phyloP scores from a whole-genome alignment of 2,113 vertebrate genomes.

The Siphamia tubifer region DNA sequence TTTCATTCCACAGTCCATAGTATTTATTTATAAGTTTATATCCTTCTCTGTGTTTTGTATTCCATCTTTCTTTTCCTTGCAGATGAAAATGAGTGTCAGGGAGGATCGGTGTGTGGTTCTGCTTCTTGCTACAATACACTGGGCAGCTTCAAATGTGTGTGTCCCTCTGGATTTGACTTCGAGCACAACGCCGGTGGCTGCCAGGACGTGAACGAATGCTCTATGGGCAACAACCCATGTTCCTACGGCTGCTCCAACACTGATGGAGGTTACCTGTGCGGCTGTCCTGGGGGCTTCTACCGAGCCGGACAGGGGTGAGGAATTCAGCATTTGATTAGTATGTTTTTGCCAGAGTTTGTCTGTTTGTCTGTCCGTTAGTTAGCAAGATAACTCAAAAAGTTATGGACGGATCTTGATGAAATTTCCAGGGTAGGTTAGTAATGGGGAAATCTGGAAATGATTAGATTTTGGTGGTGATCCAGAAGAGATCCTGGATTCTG shows the following conservation, averaged over 20 bases:
- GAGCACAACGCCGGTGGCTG: conserved; percentile 84
- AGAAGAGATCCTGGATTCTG: too few relatives aligned
- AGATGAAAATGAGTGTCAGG: conserved; percentile 94
- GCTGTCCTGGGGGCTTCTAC: conserved; percentile 91
- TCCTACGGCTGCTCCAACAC: conserved; percentile 94
- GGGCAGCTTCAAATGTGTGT: conserved; percentile 93
- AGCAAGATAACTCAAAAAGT: too few relatives aligned
- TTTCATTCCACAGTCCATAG: too few relatives aligned
- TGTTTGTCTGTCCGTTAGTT: too few relatives aligned
- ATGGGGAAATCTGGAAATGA: too few relatives aligned
- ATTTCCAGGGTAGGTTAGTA: too few relatives aligned
- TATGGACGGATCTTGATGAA: too few relatives aligned
- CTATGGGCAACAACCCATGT: conserved; percentile 81
- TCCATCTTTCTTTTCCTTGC: neutral
- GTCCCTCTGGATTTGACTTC: conserved; percentile 91
- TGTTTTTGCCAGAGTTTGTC: too few relatives aligned
- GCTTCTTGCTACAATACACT: conserved; percentile 96
- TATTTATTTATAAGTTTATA: too few relatives aligned
- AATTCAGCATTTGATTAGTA: neutral
- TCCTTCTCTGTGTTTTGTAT: neutral
- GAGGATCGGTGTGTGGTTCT: conserved; percentile 81
- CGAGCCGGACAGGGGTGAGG: conserved; percentile 93
- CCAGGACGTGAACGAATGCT: conserved; percentile 93
- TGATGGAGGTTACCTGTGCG: conserved; percentile 89
- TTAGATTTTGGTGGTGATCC: too few relatives aligned